These are phyloP conservation scores for Habropoda laboriosa DNA, from an alignment of 1,140 invertebrate genomes.

Conservation along the genomic window DNA sequence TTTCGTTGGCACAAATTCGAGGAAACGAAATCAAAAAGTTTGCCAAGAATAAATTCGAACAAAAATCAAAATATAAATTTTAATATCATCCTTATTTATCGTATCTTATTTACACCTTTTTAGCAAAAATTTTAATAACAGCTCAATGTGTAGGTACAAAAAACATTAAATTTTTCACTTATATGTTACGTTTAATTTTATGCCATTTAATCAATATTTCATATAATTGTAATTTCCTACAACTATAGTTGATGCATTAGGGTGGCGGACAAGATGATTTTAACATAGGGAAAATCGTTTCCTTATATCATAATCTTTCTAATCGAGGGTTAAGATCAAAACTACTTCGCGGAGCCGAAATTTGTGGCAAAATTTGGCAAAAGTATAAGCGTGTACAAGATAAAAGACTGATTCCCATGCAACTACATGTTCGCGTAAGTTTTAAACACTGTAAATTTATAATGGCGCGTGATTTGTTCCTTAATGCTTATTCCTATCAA, in stretches of 20 bases:
- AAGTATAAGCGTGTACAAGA: slow-evolving; percentile 27
- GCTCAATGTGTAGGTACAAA: no score
- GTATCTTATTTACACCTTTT: no score
- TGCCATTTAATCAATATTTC: no score
- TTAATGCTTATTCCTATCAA: neutral
- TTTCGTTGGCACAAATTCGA: no score
- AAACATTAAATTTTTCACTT: no score
- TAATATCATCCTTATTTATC: no score
- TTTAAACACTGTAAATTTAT: no score
- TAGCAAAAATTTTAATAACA: no score
- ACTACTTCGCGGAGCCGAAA: slow-evolving; percentile 21
- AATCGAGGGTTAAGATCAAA: slow-evolving; percentile 1
- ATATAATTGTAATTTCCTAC: neutral
- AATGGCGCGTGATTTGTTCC: neutral
- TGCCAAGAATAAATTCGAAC: no score
- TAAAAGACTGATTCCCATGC: slow-evolving; percentile 19
- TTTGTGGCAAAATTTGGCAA: slow-evolving; percentile 34
- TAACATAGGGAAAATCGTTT: slow-evolving; percentile 33
- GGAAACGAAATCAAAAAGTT: no score
- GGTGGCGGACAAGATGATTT: slow-evolving; percentile 42
- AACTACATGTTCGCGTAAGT: slow-evolving; percentile 21
- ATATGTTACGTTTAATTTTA: no score
- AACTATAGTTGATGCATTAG: slow-evolving; percentile 1
- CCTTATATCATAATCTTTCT: slow-evolving; percentile 9
- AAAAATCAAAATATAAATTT: no score